phyloP scores from a whole-genome alignment of 2,797 vertebrate species.

The Pogoniulus pusillus region DNA sequence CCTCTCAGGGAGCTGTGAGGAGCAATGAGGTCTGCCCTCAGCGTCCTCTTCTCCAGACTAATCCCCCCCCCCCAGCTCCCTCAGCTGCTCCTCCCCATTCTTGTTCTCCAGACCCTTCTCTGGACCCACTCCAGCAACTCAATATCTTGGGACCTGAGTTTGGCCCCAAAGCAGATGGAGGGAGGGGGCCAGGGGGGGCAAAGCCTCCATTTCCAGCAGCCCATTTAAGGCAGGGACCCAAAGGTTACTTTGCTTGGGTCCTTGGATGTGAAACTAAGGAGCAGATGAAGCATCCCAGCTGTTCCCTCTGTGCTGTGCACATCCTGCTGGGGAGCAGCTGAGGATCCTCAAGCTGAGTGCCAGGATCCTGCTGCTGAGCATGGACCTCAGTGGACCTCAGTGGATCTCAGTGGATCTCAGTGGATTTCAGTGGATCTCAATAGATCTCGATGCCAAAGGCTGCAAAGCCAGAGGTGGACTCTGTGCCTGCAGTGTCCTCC shows the following conservation, averaged over 20 bases:
- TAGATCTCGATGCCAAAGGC: background rate
- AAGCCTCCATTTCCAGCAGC: fast-evolving
- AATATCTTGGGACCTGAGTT: background rate
- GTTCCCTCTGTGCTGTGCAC: background rate
- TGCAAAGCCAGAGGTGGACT: fast-evolving
- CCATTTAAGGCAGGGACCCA: background rate
- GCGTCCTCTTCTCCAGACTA: too few relatives aligned
- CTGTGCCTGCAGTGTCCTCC: background rate
- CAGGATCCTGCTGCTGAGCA: fast-evolving
- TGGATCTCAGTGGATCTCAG: background rate
- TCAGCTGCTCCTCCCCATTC: too few relatives aligned
- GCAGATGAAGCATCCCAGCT: conserved; percentile 1
- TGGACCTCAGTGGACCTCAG: too few relatives aligned
- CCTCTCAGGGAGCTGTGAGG: too few relatives aligned
- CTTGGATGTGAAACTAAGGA: fast-evolving
- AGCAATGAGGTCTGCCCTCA: too few relatives aligned
- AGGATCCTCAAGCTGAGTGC: fast-evolving
- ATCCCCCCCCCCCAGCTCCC: too few relatives aligned
- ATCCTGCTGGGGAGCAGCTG: background rate
- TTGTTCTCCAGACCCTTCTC: too few relatives aligned
- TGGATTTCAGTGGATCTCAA: background rate
- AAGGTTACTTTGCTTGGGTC: background rate
- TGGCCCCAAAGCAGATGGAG: background rate
- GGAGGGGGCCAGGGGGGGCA: background rate
- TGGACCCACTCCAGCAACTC: too few relatives aligned